These are phyloP conservation scores for Gasterosteus nipponicus DNA, from an alignment of 2,113 vertebrate species.

Conservation along the genomic window DNA sequence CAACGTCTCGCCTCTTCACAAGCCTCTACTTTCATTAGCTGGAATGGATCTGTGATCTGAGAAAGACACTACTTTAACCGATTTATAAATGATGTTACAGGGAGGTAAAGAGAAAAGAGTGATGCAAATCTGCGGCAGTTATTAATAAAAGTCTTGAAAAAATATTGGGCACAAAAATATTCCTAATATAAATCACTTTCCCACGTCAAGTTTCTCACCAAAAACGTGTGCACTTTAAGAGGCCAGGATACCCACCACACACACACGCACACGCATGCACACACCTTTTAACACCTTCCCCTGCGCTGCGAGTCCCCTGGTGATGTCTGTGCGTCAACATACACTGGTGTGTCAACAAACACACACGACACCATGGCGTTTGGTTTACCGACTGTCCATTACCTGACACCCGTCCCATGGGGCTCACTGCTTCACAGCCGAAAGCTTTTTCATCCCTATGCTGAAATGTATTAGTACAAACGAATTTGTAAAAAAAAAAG, in stretches of 20 bases:
- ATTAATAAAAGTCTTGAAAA: constrained; percentile 4
- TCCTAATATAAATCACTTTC: constrained; percentile 19
- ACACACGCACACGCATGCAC: constrained; percentile 20
- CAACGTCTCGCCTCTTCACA: constrained; percentile 3
- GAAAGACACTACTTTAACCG: neutral
- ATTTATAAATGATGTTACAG: constrained; percentile 12
- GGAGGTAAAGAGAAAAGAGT: constrained; percentile 2
- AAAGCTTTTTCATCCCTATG: neutral
- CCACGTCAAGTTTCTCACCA: constrained; percentile 34
- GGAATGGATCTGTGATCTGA: constrained; percentile 13
- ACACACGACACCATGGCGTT: constrained; percentile 19
- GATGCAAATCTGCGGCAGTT: constrained; percentile 26
- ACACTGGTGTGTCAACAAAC: constrained; percentile 47
- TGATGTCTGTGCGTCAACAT: constrained; percentile 39
- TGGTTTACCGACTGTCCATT: constrained; percentile 19
- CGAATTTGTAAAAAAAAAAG: neutral
- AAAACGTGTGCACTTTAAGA: constrained; percentile 30
- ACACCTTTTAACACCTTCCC: constrained; percentile 30
- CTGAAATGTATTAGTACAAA: neutral
- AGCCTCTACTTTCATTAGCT: constrained; percentile 21
- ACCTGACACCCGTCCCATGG: neutral
- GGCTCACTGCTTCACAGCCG: neutral
- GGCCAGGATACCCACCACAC: neutral
- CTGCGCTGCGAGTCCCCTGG: constrained; percentile 24
- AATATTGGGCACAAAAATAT: constrained; percentile 29